Conservation (phyloP, 2,113 vertebrate species). For the Spermophilus dauricus region DNA sequence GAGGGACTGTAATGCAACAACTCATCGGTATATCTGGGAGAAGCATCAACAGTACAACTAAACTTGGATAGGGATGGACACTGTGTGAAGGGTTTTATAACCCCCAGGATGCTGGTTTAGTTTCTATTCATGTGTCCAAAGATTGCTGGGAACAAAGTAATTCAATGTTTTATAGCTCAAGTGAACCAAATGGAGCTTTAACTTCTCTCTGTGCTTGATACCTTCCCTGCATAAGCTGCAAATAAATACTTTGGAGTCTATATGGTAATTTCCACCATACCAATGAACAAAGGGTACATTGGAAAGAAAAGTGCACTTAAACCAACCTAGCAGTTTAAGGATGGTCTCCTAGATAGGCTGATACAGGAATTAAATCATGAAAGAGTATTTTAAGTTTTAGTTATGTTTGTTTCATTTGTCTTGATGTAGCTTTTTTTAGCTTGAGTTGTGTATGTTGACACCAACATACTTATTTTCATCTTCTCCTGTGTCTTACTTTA, state of each 20-base stretch:
- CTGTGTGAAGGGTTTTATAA: neutral
- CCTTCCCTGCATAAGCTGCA: conserved; percentile 16
- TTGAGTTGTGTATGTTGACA: neutral
- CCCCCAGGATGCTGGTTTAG: conserved; percentile 33
- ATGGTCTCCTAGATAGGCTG: neutral
- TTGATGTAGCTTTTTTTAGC: neutral
- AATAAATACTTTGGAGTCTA: conserved; percentile 65
- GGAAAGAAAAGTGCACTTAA: neutral
- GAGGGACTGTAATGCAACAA: neutral
- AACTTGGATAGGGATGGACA: conserved; percentile 39
- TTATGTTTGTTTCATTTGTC: conserved; percentile 11
- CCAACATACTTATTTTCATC: neutral
- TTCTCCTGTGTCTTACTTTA: neutral
- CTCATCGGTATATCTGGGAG: conserved; percentile 61
- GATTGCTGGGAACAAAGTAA: conserved; percentile 13
- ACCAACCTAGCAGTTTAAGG: neutral
- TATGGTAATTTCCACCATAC: neutral
- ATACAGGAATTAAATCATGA: neutral
- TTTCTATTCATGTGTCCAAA: conserved; percentile 57
- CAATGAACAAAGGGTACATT: neutral
- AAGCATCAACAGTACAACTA: neutral
- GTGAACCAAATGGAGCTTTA: conserved; percentile 53
- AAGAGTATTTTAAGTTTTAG: neutral
- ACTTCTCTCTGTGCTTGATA: neutral
- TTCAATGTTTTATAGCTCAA: conserved; percentile 65